phyloP scores from a whole-genome alignment of 2,113 vertebrate species.

The Cardinalis cardinalis region DNA sequence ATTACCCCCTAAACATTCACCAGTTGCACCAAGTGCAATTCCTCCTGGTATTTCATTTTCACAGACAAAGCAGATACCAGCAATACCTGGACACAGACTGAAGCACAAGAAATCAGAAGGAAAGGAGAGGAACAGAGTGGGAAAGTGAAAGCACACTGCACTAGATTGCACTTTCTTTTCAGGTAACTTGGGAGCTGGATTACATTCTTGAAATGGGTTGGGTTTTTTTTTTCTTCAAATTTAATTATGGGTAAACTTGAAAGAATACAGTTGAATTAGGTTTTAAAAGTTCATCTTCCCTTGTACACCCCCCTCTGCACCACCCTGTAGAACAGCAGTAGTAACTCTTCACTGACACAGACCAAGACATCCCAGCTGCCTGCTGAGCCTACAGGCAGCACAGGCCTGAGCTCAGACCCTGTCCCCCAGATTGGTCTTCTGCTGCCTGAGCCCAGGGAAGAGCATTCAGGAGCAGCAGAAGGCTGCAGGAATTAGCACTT shows the following conservation, averaged over 20 bases:
- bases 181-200: not conserved
- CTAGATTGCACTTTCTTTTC: conserved; percentile 49
- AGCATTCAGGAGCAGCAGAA: not conserved
- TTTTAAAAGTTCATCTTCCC: not conserved
- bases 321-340: not conserved
- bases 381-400: not conserved
- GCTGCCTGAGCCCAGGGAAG: not conserved
- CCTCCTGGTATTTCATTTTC: conserved; percentile 18
- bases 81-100: not conserved
- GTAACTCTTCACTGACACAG: not conserved
- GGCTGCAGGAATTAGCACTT: not conserved
- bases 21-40: not conserved
- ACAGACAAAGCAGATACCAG: conserved; percentile 10
- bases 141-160: conserved; percentile 44
- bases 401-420: not conserved
- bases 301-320: not conserved
- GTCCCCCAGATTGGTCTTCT: not conserved
- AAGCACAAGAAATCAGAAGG: conserved; percentile 41
- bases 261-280: not conserved
- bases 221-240: not conserved
- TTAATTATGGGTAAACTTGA: not conserved
- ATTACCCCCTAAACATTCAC: not conserved
- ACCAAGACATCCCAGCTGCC: not conserved
- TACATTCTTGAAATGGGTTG: not conserved
- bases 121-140: not conserved